Evolutionary conservation across 2,797 vertebrate genomes (phyloP), one percentile per base, ranked within the genome.

Genomic region (Betta splendens): DNA sequence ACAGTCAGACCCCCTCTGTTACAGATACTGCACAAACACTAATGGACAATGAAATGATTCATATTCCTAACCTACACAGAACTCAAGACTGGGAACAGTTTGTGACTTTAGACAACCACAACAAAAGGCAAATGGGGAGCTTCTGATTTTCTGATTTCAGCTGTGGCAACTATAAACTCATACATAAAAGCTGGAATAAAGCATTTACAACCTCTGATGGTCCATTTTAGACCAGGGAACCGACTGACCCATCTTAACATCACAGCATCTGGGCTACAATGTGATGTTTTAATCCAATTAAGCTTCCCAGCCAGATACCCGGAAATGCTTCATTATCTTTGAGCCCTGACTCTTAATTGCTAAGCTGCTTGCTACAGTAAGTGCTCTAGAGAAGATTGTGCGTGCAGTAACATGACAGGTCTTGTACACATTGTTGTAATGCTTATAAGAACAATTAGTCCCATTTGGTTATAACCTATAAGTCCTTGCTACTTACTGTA

Each of bases 21-120:
- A 20, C 20, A 20, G 29, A 18, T 31, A 63, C 85, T 86, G 56
- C 56, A 52, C 52, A 89, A 86, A 71, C 6, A 17, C 49, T 23
- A 55, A 63, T 68, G 37, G 71, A 43, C 48, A 63, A 64, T 15
- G 0, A 10, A 37, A 52, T 61, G 22, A 28, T 55, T 75, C 64
- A 51, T 13, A 31, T 61, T 40, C 69, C 20, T 32, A 21, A 51
- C 47, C 20, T 20, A 21, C 9, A 7, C 42, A 36, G 51, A 46
- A 20, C 25, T n/a, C n/a, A 39, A 63, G 31, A 40, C 32, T 48
- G 32, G 17, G 29, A 52, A 9, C 0, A 28, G 37, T 55, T 51
- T 64, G 50, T 39, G 59, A 38, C 43, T 61, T 54, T 57, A 7
- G 39, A 9, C 21, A 72, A 61, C 45, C 18, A 46, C 46, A n/a